Evolutionary conservation across 2,888 invertebrate species (phyloP).

Genomic region (Gnatocerus cornutus): DNA sequence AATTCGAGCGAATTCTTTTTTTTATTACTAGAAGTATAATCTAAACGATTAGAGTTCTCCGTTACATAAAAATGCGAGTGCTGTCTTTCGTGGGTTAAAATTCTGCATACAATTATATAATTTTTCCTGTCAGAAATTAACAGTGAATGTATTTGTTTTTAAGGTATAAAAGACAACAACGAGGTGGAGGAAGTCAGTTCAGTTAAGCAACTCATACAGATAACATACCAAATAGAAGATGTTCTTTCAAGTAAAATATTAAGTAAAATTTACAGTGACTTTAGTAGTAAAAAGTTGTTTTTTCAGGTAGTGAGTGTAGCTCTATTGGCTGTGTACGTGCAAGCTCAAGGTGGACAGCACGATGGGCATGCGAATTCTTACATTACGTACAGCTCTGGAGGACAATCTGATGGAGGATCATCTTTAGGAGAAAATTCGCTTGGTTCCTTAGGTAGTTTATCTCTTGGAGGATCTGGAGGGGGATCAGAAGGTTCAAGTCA

Average conservation of each 20-base stretch:
- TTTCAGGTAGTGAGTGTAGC: slow-evolving; percentile 10
- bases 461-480: background rate
- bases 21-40: background rate
- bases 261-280: background rate
- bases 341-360: slow-evolving; percentile 1
- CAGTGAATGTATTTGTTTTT: slow-evolving; percentile 15
- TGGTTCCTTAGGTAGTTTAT: background rate
- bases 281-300: background rate
- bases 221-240: background rate
- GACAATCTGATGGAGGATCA: background rate
- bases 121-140: background rate
- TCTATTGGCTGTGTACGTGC: slow-evolving; percentile 6
- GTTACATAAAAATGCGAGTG: slow-evolving; percentile 2
- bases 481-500: background rate
- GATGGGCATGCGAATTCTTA: slow-evolving; percentile 7
- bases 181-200: background rate
- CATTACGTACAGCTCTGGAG: background rate
- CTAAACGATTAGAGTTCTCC: background rate
- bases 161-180: slow-evolving; percentile 14
- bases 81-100: background rate
- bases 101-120: slow-evolving; percentile 7
- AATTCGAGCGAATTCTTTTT: background rate
- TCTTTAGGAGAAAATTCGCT: background rate
- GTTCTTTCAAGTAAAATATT: slow-evolving; percentile 11
- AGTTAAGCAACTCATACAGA: background rate